These are phyloP conservation scores for Caenorhabditis briggsae DNA, from an alignment of 1,140 invertebrate species.

Conservation along the genomic window DNA sequence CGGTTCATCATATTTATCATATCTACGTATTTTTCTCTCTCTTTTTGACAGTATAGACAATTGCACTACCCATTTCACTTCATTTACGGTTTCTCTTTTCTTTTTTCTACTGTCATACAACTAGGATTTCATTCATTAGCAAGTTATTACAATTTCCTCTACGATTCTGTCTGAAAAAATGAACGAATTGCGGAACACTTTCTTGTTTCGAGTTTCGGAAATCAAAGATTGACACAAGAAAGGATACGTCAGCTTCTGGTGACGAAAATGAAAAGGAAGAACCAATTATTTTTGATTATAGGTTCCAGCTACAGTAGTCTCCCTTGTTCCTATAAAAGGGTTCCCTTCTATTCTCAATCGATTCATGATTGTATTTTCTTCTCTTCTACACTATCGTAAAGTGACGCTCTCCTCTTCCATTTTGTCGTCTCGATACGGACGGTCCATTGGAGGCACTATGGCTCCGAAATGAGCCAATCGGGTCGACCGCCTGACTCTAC, in stretches of 20 bases:
- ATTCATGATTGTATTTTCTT: not conserved
- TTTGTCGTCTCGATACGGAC: slow-evolving; percentile 21
- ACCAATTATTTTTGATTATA: not conserved
- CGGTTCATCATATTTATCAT: not conserved
- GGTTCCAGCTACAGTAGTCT: not conserved
- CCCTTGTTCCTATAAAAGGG: not conserved
- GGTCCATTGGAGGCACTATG: slow-evolving; percentile 45
- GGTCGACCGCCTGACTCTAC: slow-evolving; percentile 50
- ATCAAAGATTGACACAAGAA: not conserved
- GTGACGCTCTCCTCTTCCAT: not conserved
- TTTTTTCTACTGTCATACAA: slow-evolving; percentile 9
- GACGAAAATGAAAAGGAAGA: no score
- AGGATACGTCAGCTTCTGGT: not conserved
- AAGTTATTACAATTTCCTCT: slow-evolving; percentile 4
- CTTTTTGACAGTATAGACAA: not conserved
- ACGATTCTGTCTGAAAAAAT: not conserved
- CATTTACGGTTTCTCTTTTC: not conserved
- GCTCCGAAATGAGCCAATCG: slow-evolving; percentile 35
- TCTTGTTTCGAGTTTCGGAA: no score
- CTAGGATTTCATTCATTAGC: slow-evolving; percentile 20
- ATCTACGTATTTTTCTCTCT: not conserved
- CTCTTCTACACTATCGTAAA: not conserved
- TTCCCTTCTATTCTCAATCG: not conserved
- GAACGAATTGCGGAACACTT: not conserved
- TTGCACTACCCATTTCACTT: not conserved